Evolutionary conservation across 2,888 invertebrate species (phyloP).

Genomic region (Epirrhoe tristata): DNA sequence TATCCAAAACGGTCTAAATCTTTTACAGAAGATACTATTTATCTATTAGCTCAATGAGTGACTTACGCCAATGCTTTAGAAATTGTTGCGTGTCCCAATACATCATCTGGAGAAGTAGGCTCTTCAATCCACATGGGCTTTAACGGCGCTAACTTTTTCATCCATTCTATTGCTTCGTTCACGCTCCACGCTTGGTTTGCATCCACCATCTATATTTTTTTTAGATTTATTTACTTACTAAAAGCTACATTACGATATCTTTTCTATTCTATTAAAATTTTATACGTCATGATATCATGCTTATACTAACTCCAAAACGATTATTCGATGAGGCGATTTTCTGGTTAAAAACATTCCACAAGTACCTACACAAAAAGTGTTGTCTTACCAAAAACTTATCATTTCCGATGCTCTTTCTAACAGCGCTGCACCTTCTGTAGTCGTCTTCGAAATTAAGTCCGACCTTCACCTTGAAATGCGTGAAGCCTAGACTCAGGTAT

Average conservation of each 20-base stretch:
- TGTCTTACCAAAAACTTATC: constrained; percentile 87
- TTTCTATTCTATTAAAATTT: too few species aligned
- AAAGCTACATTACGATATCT: too few species aligned
- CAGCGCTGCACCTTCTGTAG: constrained; percentile 88
- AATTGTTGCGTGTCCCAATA: constrained; percentile 93
- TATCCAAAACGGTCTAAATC: too few species aligned
- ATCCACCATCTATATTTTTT: constrained; percentile 89
- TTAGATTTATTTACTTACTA: too few species aligned
- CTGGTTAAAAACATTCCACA: too few species aligned
- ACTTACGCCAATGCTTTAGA: constrained; percentile 87
- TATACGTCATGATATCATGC: too few species aligned
- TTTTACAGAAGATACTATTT: too few species aligned
- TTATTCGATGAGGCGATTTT: too few species aligned
- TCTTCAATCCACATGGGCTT: constrained; percentile 96
- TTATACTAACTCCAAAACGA: too few species aligned
- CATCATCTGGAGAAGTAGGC: constrained; percentile 96
- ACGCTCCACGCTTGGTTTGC: constrained; percentile 97
- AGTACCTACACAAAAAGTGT: too few species aligned
- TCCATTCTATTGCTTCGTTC: constrained; percentile 93
- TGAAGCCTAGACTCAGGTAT: constrained; percentile 91
- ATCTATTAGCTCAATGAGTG: background rate
- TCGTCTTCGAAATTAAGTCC: constrained; percentile 92
- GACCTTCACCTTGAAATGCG: constrained; percentile 96
- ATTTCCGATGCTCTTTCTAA: constrained; percentile 91
- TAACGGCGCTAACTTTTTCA: constrained; percentile 90